Evolutionary conservation across 2,113 vertebrate species (phyloP), one percentile per base, ranked within the genome.

Genomic region (Albula glossodonta): DNA sequence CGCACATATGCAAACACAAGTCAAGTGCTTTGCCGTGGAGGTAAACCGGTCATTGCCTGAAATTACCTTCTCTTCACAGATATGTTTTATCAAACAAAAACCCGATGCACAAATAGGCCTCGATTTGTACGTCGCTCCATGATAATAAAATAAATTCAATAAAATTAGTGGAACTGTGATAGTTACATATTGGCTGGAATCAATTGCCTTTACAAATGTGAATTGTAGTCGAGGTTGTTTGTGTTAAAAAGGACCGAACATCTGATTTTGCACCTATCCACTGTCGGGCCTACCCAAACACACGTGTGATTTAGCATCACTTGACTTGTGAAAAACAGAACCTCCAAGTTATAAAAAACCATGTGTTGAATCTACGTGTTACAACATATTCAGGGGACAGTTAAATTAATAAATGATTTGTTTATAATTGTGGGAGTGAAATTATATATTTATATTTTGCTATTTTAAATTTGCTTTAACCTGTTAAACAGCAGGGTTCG

Each of bases 221-320:
- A 66, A 66, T 22, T 3, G 7, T 22, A 66, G 7, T 9, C 2
- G 15, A 19, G 17, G 60, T 66, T 66, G 17, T 87, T 92, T 89
- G 89, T 91, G 90, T 87, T 90, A 89, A 91, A 91, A 84, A 93
- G 91, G 91, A 91, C 93, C 90, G 89, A 89, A 87, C 87, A 89
- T 89, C 87, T 19, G 90, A 78, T 80, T 85, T 83, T 86, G 89
- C 92, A 92, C 92, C 93, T 91, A 91, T 87, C 87, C 74, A 74
- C 87, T 31, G 80, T n/a, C 49, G 85, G 88, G 88, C 86, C 90
- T 88, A 56, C 82, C 11, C 49, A 48, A 78, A 56, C 86, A 89
- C 90, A 91, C 87, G 87, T 92, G 91, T 89, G 74, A 52, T 7
- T 53, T 31, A 63, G 17, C 77, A 51, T 31, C 31, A 85, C 19